Evolutionary conservation across 2,888 invertebrate genomes (phyloP), one percentile per base, ranked within the genome.

Genomic region (Pammene aurita): DNA sequence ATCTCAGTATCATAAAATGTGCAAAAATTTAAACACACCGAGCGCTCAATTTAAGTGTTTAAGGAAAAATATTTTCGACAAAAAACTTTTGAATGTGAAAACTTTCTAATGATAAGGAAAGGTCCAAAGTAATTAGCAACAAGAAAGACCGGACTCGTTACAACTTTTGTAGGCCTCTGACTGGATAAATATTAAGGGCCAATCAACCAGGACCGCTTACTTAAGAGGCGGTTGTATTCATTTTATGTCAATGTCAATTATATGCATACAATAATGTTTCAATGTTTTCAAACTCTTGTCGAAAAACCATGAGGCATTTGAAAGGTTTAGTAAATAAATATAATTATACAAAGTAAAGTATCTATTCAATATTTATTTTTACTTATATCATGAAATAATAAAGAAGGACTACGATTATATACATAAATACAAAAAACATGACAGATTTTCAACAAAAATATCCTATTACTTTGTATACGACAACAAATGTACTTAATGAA

Each of bases 161-260:
- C 62, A 73, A 74, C 70, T 74, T 73, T 50, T 67, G 71, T 58
- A 71, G 72, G 70, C 74, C 66, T 74, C 75, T 70, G 74, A 72
- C 70, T 73, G 74, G 76, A 74, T 72, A 76, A 73, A 75, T 75
- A 77, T 78, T 73, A 76, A 75, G 75, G 71, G 73, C 72, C 75
- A 77, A 74, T 76, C 74, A 76, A 75, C 58, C 64, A 65, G 46
- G 16, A 41, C 46, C 44, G 41, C 57, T 64, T 56, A 6, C 2
- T 50, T 16, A 18, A 52, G 55, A 2, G 6, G n/a, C 34, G 16
- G 42, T 56, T 35, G 56, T 57, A 42, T 34, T 50, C 26, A 48
- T 35, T 63, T 62, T 35, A 16, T 18, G 44, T 13, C 38, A 54
- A 46, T 54, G 10, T 16, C 0, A 46, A 14, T n/a, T 54, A 34